A percentile compares a stretch with the other conserved stretches of the same genome.
These are phyloP conservation scores for Muscina levida DNA, from an alignment of 2,888 invertebrate genomes.

Conservation along the genomic window DNA sequence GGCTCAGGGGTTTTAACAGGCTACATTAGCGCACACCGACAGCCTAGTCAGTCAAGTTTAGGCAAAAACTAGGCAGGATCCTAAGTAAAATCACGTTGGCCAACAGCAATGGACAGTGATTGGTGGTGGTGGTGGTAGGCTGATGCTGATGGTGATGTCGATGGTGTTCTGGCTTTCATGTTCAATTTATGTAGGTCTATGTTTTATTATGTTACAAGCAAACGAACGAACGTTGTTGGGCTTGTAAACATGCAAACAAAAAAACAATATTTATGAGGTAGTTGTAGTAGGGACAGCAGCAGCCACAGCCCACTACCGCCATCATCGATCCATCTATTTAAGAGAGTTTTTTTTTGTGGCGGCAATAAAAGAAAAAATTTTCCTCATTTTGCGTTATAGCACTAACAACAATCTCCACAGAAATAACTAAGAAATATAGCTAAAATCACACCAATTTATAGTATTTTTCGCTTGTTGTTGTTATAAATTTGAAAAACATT, in stretches of 20 bases:
- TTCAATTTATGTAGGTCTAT: slow-evolving; percentile 61
- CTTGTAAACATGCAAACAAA: slow-evolving; percentile 57
- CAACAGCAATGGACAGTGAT: background rate
- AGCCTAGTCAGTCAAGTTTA: slow-evolving; percentile 1
- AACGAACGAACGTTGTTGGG: slow-evolving; percentile 56
- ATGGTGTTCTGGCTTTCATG: slow-evolving; percentile 39
- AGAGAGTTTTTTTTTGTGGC: slow-evolving; percentile 34
- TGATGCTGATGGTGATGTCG: background rate
- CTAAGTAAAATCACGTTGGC: background rate
- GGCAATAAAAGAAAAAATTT: slow-evolving; percentile 45
- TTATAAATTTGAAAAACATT: slow-evolving; percentile 57
- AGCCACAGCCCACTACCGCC: slow-evolving; percentile 25
- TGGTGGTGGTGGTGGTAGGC: slow-evolving; percentile 15
- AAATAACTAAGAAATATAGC: slow-evolving; percentile 50
- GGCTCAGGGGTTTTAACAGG: slow-evolving; percentile 54
- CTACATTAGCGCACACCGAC: slow-evolving; percentile 41
- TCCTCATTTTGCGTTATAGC: slow-evolving; percentile 15
- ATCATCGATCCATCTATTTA: slow-evolving; percentile 10
- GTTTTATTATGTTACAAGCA: slow-evolving; percentile 60
- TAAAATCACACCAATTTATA: slow-evolving; percentile 62
- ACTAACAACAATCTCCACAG: background rate
- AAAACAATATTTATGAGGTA: slow-evolving; percentile 58
- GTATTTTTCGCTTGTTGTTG: slow-evolving; percentile 47
- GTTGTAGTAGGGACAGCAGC: slow-evolving; percentile 14
- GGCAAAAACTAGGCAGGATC: background rate